These are phyloP conservation scores for Drosophila micromelanica DNA, from an alignment of 1,140 invertebrate species.

Conservation along the genomic window DNA sequence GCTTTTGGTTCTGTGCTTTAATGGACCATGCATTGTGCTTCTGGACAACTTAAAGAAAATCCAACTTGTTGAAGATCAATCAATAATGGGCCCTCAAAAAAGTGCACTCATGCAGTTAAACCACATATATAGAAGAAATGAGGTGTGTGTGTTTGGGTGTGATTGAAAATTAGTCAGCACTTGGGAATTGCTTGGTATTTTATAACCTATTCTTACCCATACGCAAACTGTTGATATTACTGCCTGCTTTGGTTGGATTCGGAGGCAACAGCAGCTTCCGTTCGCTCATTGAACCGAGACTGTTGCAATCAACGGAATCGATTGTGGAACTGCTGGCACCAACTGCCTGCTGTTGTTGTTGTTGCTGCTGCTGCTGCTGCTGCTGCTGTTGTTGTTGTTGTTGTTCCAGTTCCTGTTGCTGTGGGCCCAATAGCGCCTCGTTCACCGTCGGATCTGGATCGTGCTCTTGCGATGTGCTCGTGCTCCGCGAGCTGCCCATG, in stretches of 20 bases:
- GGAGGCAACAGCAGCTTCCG: constrained; percentile 72
- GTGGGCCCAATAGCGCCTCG: constrained; percentile 72
- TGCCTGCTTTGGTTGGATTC: constrained; percentile 41
- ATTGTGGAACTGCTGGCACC: constrained; percentile 82
- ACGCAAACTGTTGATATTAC: constrained; percentile 72
- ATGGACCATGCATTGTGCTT: constrained; percentile 32
- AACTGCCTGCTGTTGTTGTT: constrained; percentile 61
- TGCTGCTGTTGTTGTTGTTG: constrained; percentile 41
- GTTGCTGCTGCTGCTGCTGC: constrained; percentile 31
- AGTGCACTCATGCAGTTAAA: constrained; percentile 17
- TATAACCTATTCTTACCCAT: constrained; percentile 70
- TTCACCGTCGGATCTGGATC: constrained; percentile 82
- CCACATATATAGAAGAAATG: constrained; percentile 10
- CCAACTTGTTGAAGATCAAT: constrained; percentile 12
- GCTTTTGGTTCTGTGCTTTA: background rate
- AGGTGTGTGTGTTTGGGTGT: constrained; percentile 28
- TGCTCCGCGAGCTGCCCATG: constrained; percentile 83
- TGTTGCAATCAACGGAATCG: constrained; percentile 78
- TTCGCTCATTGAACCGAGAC: constrained; percentile 79
- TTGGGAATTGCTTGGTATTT: constrained; percentile 10
- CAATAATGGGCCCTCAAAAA: constrained; percentile 2
- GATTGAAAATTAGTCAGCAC: background rate
- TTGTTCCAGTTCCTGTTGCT: constrained; percentile 45
- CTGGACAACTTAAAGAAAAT: constrained; percentile 12
- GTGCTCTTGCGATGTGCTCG: constrained; percentile 83